Base-by-base conservation (phyloP, 2,888 invertebrate species). In the Drosophila mulleri region DNA sequence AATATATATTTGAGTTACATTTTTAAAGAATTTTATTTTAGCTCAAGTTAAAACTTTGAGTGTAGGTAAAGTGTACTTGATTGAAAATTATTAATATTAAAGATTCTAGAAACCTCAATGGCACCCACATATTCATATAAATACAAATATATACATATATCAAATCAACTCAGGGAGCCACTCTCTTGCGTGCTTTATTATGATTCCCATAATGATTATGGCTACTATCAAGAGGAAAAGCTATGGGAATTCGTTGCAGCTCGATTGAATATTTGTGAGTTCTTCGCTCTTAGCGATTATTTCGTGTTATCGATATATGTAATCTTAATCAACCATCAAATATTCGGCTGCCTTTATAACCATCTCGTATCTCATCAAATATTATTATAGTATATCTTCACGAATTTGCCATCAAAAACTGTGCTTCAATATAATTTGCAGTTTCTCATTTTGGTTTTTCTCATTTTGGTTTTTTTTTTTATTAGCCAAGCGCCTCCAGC, bases 361-460 rank as follows among this genome's bases (percentile, higher is more conserved):
- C 57, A 41, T 39, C 20, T 47, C 44, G 26, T 26, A 50, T 53
- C 45, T 39, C 47, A 69, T 57, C 62, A 63, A 63, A 63, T 50
- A 44, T 61, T 56, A 9, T 60, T 69, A 52, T 50, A 8, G 41
- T 39, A 39, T 23, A 50, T 39, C 56, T 70, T 42, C 52, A 50
- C 35, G 45, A 41, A 70, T 61, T 42, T 54, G 66, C 63, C 35
- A 74, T 78, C 63, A 66, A 66, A 82, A 52, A 26, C 53, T 50
- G 18, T 35, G 67, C 53, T 32, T 61, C 56, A 59, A 61, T 67
- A 72, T 77, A 72, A 80, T 77, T 77, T 72, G 53, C 68, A 57
- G 54, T 52, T 79, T 65, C 63, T 39, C 62, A 58, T 71, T 71
- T 57, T 57, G 39, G 44, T 29, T 48, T 11, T 48, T n/a, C 29